Base-by-base conservation (phyloP, 1,140 invertebrate genomes). In the Pseudomyrmex concolor region DNA sequence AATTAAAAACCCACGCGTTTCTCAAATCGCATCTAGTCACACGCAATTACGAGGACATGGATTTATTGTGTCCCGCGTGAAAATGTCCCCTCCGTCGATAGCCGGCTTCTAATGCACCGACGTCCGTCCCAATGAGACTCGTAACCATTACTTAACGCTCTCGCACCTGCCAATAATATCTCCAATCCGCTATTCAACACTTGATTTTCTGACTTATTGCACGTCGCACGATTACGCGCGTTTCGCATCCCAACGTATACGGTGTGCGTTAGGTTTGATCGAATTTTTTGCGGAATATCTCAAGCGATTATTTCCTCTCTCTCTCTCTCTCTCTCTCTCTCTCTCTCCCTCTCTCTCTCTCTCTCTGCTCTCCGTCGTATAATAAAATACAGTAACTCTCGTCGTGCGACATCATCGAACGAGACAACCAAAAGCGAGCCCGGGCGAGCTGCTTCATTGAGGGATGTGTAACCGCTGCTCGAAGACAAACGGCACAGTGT, bases 161-260 rank as follows among this genome's bases (percentile, higher is more conserved):
- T 50, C 54, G n/a, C 66, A 71, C 76, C 76, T 71, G 76, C 66
- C 54, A 80, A 80, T 77, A 77, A 77, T 71, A 70, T 57, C 54
- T 34, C n/a, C 22, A 17, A 54, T 34, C 9, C 54, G n/a, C 66
- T 71, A 71, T 60, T 70, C 55, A 71, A 34, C 34, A 34, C 34
- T 13, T 34, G 64, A 19, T 78, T 59, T 70, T n/a, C 15, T 43
- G 54, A 48, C 15, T 34, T 62, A 8, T 50, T 51, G 17, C 55
- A 50, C 8, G 19, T 19, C 43, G 45, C 43, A 3, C 2, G 50
- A 51, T 64, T 3, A 15, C 19, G 71, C 48, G 10, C 5, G 43
- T 34, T 10, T 13, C 34, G 3, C 8, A 34, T 34, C 34, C 5
- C 34, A 34, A 13, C 63, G 12, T 74, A 63, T 15, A 62, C 9